Evolutionary conservation across 1,140 invertebrate species (phyloP), one percentile per base, ranked within the genome.

Genomic region (Drosophila willistoni): DNA sequence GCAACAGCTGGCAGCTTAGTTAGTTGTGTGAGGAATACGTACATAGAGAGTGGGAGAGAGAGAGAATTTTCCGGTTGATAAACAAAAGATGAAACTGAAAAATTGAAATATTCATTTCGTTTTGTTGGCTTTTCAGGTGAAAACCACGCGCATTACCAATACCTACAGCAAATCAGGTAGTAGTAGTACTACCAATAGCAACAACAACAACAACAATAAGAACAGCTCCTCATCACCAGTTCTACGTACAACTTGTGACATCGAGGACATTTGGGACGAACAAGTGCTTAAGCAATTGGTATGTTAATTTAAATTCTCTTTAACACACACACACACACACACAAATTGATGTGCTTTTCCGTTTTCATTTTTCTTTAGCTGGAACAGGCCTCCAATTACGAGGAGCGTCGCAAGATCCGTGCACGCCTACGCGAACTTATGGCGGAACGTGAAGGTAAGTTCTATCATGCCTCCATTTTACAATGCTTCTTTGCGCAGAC

Each of bases 331-430:
- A 29, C 29, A 29, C 29, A 29, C 1, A 7, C 6, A 29, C 29
- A 29, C 0, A 29, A 36, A 36, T 0, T 36, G 34, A 36, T 36
- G 5, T 6, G 2, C 1, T 29, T 1, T 29, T 6, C 29, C 3
- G 9, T 10, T 36, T 36, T 1, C 0, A 10, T 36, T 7, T 10
- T 33, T 41, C 94, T 29, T 19, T 92, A 97, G 96, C 94, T 97
- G 93, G 96, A 97, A 92, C 94, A 95, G 92, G 96, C 96, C 91
- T 95, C 95, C 76, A 96, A 96, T 90, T 97, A 97, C 95, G 97
- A 98, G 92, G 96, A 96, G 91, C 94, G 96, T 87, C 95, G 96
- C 82, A 94, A 94, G 84, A 95, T 98, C 83, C 94, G 97, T 92
- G 94, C 94, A 81, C 94, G 96, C 93, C 94, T 98, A 79, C 94